Evolutionary conservation across 2,113 vertebrate species (phyloP), one percentile per base, ranked within the genome.

Genomic region (Aspiorhynchus laticeps): DNA sequence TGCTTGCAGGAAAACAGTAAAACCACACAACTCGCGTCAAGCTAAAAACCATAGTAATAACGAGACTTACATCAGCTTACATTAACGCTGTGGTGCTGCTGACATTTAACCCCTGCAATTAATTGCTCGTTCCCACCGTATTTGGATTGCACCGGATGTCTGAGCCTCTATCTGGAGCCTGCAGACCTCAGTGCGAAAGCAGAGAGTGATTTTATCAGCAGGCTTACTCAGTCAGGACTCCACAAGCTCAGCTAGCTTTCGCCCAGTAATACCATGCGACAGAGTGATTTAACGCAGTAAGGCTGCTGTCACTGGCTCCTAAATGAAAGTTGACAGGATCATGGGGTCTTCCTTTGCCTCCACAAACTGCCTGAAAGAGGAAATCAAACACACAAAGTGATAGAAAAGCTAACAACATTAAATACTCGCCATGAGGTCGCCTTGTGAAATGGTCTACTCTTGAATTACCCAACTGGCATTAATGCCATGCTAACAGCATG

Each of bases 321-420:
- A 53, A 65, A 82, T 86, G 80, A 86, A 74, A 90, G 67, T 65
- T 83, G 80, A 88, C 82, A 77, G 76, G 48, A 41, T 46, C 59
- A 41, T 33, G 9, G 36, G 74, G 80, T 63, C 83, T 56, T 85
- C 36, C 65, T 73, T 21, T n/a, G 43, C 43, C 33, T 38, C 7
- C 65, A 43, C 69, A 82, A 74, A 85, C 83, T 80, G n/a, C 65
- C 53, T 73, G 28, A 21, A 67, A 79, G 28, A 79, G 75, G 33
- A 88, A 88, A 85, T 31, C 80, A 76, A 82, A 53, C 31, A 43
- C 77, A 38, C 43, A 53, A 53, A 53, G 31, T 36, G 38, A 80
- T 56, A 56, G 33, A 26, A 85, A 82, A 65, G 53, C 69, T 63
- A 85, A 77, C 33, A 82, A 46, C 36, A 61, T 43, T 56, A 56